These are phyloP conservation scores for Drosophila kambysellisi DNA, from an alignment of 2,888 invertebrate genomes.

Conservation along the genomic window DNA sequence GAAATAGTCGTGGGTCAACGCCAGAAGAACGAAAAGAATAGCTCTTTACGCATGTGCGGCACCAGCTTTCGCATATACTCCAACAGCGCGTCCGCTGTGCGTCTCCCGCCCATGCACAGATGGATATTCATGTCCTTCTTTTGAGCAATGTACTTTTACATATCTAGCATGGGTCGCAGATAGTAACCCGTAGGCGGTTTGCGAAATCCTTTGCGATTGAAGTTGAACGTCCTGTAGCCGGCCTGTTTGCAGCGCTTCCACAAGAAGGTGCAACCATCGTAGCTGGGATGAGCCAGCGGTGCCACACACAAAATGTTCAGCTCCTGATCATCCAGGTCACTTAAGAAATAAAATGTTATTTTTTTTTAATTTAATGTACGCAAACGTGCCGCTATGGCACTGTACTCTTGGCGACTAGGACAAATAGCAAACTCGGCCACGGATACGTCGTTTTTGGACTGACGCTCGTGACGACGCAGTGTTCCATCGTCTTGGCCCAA, in stretches of 20 bases:
- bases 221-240: too few relatives aligned
- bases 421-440: constrained; percentile 97
- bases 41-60: constrained; percentile 75
- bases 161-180: constrained; percentile 90
- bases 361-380: not conserved
- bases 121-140: constrained; percentile 82
- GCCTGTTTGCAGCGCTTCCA: too few relatives aligned
- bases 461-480: constrained; percentile 92
- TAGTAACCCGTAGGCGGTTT: constrained; percentile 95
- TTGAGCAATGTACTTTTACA: constrained; percentile 89
- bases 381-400: constrained; percentile 93
- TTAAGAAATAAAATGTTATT: constrained; percentile 85
- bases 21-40: too few relatives aligned
- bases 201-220: constrained; percentile 90
- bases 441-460: constrained; percentile 97
- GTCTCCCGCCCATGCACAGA: constrained; percentile 83
- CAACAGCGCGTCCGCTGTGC: constrained; percentile 90
- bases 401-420: constrained; percentile 90
- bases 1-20: constrained; percentile 93
- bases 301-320: constrained; percentile 89
- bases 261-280: constrained; percentile 92
- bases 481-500: constrained; percentile 86
- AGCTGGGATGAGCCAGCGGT: constrained; percentile 86
- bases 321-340: constrained; percentile 89
- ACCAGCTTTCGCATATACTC: constrained; percentile 90